Conservation (phyloP, 2,113 vertebrate genomes). For the Vicugna pacos region DNA sequence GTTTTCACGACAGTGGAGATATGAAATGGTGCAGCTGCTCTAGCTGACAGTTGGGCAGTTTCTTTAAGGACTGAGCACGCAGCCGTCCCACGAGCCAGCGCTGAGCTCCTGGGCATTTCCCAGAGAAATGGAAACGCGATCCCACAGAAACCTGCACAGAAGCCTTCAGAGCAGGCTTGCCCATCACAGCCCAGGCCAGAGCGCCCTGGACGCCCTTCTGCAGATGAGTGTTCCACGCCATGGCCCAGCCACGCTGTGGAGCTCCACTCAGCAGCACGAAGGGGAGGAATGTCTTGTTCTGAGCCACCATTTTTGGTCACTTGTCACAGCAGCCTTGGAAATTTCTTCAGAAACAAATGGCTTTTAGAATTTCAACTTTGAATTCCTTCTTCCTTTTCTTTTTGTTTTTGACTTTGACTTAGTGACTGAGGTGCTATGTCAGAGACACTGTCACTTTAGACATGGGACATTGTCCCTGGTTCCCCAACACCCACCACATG, state of each 20-base stretch:
- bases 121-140: too few relatives aligned
- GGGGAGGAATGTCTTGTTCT: too few relatives aligned
- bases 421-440: background rate
- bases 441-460: background rate
- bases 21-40: too few relatives aligned
- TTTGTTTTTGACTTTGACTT: background rate
- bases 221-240: background rate
- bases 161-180: background rate
- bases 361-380: background rate
- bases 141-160: background rate
- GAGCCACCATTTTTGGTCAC: accelerated
- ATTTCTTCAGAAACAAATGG: background rate
- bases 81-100: accelerated
- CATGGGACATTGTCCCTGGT: background rate
- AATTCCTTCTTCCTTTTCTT: background rate
- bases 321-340: background rate
- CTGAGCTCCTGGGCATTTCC: too few relatives aligned
- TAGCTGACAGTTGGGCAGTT: background rate
- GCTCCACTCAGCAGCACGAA: accelerated
- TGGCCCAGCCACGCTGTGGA: accelerated
- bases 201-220: background rate
- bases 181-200: background rate
- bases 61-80: background rate
- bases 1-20: accelerated
- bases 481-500: accelerated